Percentiles rank a stretch among this genome's conserved stretches.
Evolutionary conservation across 2,888 invertebrate species (phyloP).

Genomic region (Scaptomyza flava): DNA sequence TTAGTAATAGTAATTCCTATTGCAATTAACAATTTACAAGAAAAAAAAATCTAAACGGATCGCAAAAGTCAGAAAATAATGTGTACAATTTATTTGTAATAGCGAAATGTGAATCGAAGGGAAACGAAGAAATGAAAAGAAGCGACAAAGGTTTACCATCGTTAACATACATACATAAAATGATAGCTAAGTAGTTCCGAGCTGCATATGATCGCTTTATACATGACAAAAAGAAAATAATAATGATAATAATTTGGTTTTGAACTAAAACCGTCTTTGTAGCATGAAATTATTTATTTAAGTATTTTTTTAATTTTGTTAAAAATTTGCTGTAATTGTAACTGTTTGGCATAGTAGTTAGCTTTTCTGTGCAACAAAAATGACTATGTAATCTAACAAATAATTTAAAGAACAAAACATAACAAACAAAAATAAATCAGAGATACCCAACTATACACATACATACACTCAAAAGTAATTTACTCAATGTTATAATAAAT

Average conservation of each 20-base stretch:
- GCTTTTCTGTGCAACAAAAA: slow-evolving; percentile 62
- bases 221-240: slow-evolving; percentile 7
- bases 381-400: slow-evolving; percentile 54
- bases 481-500: slow-evolving; percentile 80
- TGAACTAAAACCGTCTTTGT: slow-evolving; percentile 53
- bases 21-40: slow-evolving; percentile 44
- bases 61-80: slow-evolving; percentile 47
- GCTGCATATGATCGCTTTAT: slow-evolving; percentile 8
- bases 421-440: slow-evolving; percentile 17
- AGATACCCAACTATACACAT: slow-evolving; percentile 58
- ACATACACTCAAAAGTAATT: slow-evolving; percentile 73
- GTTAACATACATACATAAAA: slow-evolving; percentile 14
- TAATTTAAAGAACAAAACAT: slow-evolving; percentile 35
- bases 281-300: slow-evolving; percentile 74
- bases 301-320: slow-evolving; percentile 69
- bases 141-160: slow-evolving; percentile 11
- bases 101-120: slow-evolving; percentile 61
- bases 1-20: slow-evolving; percentile 70
- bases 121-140: slow-evolving; percentile 22
- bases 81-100: slow-evolving; percentile 70
- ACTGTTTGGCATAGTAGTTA: slow-evolving; percentile 61
- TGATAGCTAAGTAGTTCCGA: slow-evolving; percentile 10
- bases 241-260: slow-evolving; percentile 34
- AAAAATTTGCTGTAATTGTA: slow-evolving; percentile 58
- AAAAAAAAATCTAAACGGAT: slow-evolving; percentile 25